Evolutionary conservation across 1,140 invertebrate species (phyloP).

Genomic region (Atta colombica): DNA sequence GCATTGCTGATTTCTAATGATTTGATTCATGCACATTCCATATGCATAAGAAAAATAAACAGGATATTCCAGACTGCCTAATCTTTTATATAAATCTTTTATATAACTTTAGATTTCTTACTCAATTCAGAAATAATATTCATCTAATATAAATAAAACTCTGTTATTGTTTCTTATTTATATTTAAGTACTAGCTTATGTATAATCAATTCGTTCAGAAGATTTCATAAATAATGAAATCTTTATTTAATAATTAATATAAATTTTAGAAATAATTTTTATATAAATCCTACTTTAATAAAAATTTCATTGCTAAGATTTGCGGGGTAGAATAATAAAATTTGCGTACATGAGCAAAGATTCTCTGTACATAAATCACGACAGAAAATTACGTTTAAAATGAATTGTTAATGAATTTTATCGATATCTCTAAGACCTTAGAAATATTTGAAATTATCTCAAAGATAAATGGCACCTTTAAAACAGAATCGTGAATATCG

Average conservation of each 20-base stretch:
- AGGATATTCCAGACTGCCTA: neutral
- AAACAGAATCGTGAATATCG: neutral
- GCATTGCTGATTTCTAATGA: slow-evolving; percentile 5
- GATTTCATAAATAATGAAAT: neutral
- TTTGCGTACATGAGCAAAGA: neutral
- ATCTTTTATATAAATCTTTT: neutral
- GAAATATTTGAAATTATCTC: slow-evolving; percentile 3
- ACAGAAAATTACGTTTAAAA: neutral
- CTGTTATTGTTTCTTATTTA: neutral
- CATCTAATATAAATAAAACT: neutral
- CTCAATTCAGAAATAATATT: neutral
- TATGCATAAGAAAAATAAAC: slow-evolving; percentile 4
- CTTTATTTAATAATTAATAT: neutral
- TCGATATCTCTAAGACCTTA: neutral
- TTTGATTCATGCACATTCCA: slow-evolving; percentile 28
- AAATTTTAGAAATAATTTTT: no score
- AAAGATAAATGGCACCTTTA: neutral
- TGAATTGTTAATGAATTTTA: neutral
- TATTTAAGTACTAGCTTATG: neutral
- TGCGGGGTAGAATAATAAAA: neutral
- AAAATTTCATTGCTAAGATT: neutral
- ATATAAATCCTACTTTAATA: neutral
- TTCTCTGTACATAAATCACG: neutral
- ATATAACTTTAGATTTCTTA: slow-evolving; percentile 6
- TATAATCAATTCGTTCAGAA: neutral